Conservation (phyloP, 1,140 invertebrate species). For the Solenopsis fugax region DNA sequence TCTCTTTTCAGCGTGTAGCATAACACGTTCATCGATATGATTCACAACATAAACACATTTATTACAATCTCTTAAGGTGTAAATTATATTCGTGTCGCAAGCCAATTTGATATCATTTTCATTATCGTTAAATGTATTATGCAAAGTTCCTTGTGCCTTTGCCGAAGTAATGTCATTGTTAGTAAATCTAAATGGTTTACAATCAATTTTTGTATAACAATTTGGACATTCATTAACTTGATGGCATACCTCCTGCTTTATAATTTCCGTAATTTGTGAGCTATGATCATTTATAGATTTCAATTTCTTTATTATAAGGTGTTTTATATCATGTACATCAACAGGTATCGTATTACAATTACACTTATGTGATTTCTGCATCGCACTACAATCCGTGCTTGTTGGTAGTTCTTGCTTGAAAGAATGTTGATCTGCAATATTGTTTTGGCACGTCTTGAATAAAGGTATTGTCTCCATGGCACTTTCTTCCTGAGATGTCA, state of each 20-base stretch:
- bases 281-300: constrained; percentile 43
- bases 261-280: constrained; percentile 47
- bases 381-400: constrained; percentile 46
- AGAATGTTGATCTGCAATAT: constrained; percentile 40
- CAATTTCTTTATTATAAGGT: constrained; percentile 3
- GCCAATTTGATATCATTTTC: constrained; percentile 17
- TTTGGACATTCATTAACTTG: constrained; percentile 36
- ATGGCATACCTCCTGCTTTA: constrained; percentile 32
- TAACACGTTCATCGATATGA: constrained; percentile 69
- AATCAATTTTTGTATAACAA: constrained; percentile 44
- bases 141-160: constrained; percentile 40
- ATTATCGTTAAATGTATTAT: constrained; percentile 42
- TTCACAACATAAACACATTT: constrained; percentile 70
- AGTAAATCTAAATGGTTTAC: constrained; percentile 53
- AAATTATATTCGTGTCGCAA: constrained; percentile 52
- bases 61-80: constrained; percentile 56
- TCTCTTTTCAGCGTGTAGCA: constrained; percentile 62
- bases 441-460: constrained; percentile 67
- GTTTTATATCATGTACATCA: constrained; percentile 3
- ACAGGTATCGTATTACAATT: constrained; percentile 33
- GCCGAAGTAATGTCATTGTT: constrained; percentile 23
- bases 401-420: constrained; percentile 67
- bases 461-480: constrained; percentile 53
- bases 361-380: constrained; percentile 27
- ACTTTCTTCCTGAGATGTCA: constrained; percentile 56